Conservation (phyloP, 2,113 vertebrate genomes). For the Scortum barcoo region DNA sequence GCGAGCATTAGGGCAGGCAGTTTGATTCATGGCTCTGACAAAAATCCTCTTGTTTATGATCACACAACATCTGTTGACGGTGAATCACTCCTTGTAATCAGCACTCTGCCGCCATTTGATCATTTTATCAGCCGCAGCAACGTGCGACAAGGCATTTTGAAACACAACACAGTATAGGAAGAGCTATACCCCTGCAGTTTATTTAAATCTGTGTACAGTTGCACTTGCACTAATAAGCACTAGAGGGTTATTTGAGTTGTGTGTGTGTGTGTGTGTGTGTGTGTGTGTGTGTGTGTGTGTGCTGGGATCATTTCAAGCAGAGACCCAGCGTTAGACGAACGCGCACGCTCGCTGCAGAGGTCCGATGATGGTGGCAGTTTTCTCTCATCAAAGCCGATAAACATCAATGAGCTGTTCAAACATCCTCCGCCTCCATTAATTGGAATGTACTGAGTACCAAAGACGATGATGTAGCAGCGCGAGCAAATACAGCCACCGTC, state of each 20-base stretch:
- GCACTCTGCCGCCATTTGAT: conserved; percentile 68
- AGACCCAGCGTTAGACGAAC: conserved; percentile 9
- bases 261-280: not conserved
- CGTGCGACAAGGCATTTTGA: conserved; percentile 10
- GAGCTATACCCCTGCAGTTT: not conserved
- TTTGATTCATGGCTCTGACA: conserved; percentile 78
- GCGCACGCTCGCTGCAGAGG: not conserved
- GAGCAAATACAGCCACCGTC: conserved; percentile 42
- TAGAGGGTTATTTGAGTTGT: not conserved
- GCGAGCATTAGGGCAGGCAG: conserved; percentile 58
- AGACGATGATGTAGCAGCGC: conserved; percentile 36
- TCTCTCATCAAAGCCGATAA: conserved; percentile 67
- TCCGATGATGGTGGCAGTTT: conserved; percentile 33
- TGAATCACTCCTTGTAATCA: conserved; percentile 77
- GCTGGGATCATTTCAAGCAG: not conserved
- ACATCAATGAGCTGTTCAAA: conserved; percentile 67
- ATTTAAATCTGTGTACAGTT: not conserved
- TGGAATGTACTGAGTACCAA: conserved; percentile 48
- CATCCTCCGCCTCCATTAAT: conserved; percentile 52
- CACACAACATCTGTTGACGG: conserved; percentile 77
- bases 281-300: conserved; percentile 25
- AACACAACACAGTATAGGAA: conserved; percentile 3
- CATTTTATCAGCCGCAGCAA: conserved; percentile 57
- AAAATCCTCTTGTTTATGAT: conserved; percentile 78
- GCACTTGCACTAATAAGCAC: conserved; percentile 22